Base-by-base conservation (phyloP, 2,113 vertebrate species). In the Neodontobutis hainanensis region DNA sequence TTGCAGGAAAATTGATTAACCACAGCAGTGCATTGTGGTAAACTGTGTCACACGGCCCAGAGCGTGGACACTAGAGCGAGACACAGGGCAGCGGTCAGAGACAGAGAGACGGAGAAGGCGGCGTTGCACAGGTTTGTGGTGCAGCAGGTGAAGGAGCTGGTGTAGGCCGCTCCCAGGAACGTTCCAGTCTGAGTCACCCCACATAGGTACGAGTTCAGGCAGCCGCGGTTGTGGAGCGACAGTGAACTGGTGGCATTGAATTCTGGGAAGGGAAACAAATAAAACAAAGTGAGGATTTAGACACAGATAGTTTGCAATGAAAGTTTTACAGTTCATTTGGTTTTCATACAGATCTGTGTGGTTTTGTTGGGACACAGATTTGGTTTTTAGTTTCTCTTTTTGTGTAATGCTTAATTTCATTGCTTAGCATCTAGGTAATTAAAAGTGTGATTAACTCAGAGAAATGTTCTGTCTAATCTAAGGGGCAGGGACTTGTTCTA, bases 181-280 rank as follows among this genome's bases (percentile, higher is more conserved):
- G 0, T 12, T 0, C 83, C 81, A 0, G 52, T 76, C 59, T 85
- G 1, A 0, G 70, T 85, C 10, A 0, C 2, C 6, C 35, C 59
- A 40, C 87, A 89, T 46, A 86, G 51, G 77, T 82, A 42, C 0
- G 19, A 15, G 56, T 87, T 67, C 70, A 88, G 2, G 58, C 84
- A 89, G 43, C 86, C 86, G 1, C 76, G 64, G 52, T 0, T 64
- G 12, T 80, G 50, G 2, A 88, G 69, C 0, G 2, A 52, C 34
- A 89, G 0, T 0, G 9, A 0, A 0, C 27, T 65, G 0, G 82
- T 74, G 0, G 45, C 34, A 1, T 77, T 82, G 73, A 90, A 89
- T 43, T 77, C 84, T 87, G 81, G 0, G 42, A 64, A 32, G 27
- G n/a, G n/a, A n/a, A n/a, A n/a, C n/a, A n/a, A n/a, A n/a, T n/a